phyloP scores from a whole-genome alignment of 2,888 invertebrate genomes.

The Rhagium mordax region DNA sequence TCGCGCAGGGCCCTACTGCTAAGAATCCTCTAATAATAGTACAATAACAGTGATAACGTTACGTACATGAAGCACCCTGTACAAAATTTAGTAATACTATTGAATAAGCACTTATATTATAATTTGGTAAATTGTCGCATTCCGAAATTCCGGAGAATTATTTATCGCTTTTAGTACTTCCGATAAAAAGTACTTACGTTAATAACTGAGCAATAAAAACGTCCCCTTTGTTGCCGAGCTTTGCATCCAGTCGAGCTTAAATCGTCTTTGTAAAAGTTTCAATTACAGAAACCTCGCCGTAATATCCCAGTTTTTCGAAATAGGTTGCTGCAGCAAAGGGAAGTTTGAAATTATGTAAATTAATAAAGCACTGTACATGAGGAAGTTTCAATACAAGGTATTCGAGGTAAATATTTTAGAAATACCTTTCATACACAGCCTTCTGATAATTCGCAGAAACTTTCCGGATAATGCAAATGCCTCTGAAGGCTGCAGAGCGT shows the following conservation, averaged over 20 bases:
- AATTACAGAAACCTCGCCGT: not conserved
- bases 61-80: no score
- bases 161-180: no score
- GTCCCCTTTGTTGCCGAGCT: not conserved
- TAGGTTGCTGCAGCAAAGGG: not conserved
- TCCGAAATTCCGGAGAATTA: no score
- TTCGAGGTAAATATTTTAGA: constrained; percentile 12
- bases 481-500: not conserved
- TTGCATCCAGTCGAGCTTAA: not conserved
- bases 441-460: constrained; percentile 12
- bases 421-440: constrained; percentile 8
- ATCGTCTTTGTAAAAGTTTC: constrained; percentile 5
- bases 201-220: not conserved
- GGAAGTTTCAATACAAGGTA: not conserved
- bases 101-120: no score
- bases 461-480: not conserved
- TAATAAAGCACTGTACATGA: constrained; percentile 1
- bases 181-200: not conserved
- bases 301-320: not conserved
- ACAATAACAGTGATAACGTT: no score
- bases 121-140: no score
- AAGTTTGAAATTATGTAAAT: constrained; percentile 11
- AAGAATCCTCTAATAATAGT: no score
- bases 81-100: no score
- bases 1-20: no score